These are phyloP conservation scores for Oceanites oceanicus DNA, from an alignment of 2,113 vertebrate genomes.

Conservation along the genomic window DNA sequence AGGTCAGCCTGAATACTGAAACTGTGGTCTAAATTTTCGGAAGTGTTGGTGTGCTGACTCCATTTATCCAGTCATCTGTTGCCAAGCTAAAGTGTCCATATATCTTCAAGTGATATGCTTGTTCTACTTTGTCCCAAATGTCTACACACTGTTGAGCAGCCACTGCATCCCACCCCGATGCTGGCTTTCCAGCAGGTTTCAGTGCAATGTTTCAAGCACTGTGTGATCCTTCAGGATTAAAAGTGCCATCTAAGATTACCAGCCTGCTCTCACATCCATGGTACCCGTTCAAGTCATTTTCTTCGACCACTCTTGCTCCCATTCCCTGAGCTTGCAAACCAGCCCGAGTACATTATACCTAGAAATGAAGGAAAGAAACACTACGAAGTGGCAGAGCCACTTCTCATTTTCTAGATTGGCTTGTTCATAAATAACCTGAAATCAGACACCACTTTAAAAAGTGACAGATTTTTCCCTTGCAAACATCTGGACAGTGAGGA, in stretches of 20 bases:
- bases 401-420: neutral
- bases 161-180: neutral
- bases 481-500: neutral
- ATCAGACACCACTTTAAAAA: neutral
- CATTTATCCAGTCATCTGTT: neutral
- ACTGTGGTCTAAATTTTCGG: neutral
- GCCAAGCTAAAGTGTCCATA: neutral
- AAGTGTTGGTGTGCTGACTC: neutral
- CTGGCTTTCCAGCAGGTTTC: neutral
- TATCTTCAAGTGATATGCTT: neutral
- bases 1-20: neutral
- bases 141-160: neutral
- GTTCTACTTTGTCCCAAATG: neutral
- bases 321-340: neutral
- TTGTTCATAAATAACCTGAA: neutral
- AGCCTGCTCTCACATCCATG: neutral
- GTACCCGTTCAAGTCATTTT: neutral
- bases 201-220: neutral
- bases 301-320: neutral
- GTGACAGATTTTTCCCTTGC: neutral
- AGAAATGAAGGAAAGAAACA: neutral
- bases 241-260: neutral
- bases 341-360: neutral
- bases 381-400: neutral
- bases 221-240: neutral